Conservation (phyloP, 1,140 invertebrate genomes). For the Drosophila insularis region DNA sequence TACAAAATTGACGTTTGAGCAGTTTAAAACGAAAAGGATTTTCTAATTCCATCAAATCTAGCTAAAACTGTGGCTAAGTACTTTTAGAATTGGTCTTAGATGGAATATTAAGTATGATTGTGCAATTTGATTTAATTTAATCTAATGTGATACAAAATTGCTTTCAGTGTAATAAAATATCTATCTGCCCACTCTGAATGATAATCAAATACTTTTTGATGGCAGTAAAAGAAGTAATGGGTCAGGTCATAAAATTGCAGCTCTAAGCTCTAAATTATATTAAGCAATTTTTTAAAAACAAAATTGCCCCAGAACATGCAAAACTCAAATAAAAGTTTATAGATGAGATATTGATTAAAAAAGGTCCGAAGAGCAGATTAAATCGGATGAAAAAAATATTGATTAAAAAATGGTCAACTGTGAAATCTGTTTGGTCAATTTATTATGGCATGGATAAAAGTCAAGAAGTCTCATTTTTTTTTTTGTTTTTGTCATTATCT, state of each 20-base stretch:
- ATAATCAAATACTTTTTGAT: background rate
- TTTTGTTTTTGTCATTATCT: background rate
- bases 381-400: background rate
- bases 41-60: too few species aligned
- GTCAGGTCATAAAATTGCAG: background rate
- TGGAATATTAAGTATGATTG: too few species aligned
- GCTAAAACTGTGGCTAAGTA: too few species aligned
- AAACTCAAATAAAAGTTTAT: conserved; percentile 4
- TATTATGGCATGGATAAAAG: background rate
- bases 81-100: too few species aligned
- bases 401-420: background rate
- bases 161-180: too few species aligned
- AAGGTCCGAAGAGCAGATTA: background rate
- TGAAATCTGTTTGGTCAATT: background rate
- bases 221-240: background rate
- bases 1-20: too few species aligned
- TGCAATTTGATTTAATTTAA: too few species aligned
- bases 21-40: too few species aligned
- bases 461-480: background rate
- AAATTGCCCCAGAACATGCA: background rate
- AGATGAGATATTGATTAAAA: conserved; percentile 2
- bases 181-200: too few species aligned
- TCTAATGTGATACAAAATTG: too few species aligned
- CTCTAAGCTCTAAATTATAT: background rate
- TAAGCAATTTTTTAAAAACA: background rate